Evolutionary conservation across 2,888 invertebrate species (phyloP), one percentile per base, ranked within the genome.

Genomic region (Xylota segnis): DNA sequence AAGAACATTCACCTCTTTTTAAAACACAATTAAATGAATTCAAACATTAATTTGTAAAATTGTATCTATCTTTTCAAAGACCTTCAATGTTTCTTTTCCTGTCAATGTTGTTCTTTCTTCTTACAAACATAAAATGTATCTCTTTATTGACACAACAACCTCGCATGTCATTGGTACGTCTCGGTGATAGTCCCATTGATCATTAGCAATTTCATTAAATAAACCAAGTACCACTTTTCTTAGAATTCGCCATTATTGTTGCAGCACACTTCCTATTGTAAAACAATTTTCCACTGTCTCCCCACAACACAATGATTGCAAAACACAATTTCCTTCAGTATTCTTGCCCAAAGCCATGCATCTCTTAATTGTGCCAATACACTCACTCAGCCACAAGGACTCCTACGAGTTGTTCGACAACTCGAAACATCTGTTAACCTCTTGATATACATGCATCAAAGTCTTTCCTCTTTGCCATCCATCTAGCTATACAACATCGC

Each of bases 381-480:
- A 29, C n/a, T 3, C 18, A 56, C 29, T 43, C 63, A 63, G 34
- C 43, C 16, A 50, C 14, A 40, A 27, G 9, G 9, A 45, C 18
- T 43, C 14, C 34, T 52, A 58, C 0, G 58, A 37, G 70, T 65
- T 75, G 63, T 70, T 58, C 61, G 79, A 79, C 79, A 84, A 84
- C 37, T 70, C n/a, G 29, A 61, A 84, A 84, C 84, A 84, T 81
- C 65, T 84, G 81, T 81, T 66, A 56, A 50, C 50, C 14, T 61
- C 58, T 29, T 29, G 18, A 27, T 23, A 43, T 45, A 66, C 63
- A 54, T 65, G 32, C 32, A 50, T 63, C 58, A 59, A 37, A 9
- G 45, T 32, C n/a, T 32, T n/a, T 52, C 29, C 18, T 23, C 23
- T n/a, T n/a, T 63, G 34, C 29, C 29, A 52, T 7, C 9, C 29